Evolutionary conservation across 2,888 invertebrate genomes (phyloP), one percentile per base, ranked within the genome.

Genomic region (Meiosimyza platycephala): DNA sequence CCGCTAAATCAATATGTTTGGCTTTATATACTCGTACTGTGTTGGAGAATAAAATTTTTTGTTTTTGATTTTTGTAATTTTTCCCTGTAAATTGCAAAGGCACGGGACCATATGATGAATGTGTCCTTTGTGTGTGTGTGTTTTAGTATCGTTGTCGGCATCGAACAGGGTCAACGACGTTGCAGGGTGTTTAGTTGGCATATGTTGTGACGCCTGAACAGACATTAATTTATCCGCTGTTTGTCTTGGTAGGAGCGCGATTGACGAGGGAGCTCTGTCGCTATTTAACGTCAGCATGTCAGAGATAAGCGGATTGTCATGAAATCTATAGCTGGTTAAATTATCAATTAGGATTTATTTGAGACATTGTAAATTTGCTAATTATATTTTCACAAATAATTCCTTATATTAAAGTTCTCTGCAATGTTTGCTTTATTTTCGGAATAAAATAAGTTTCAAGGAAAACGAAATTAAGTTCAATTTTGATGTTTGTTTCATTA

Each of bases 331-430:
- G 52, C 40, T 40, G 6, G 6, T 40, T 40, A 54, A 55, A 59
- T 33, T 73, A 59, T 65, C 70, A 70, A 73, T 73, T 63, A 54
- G 73, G 71, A 66, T 70, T 73, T 65, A 28, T 7, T 55, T 62
- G 15, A 57, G 22, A 60, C 51, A 7, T 40, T 40, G 40, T 7
- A 7, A 3, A 4, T n/a, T 4, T 40, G 40, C 40, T 40, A 7
- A 40, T 40, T 40, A 2, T 40, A 40, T 40, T 40, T 40, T 40
- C 40, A 7, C 6, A 40, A 40, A 7, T 4, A 40, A 40, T 40
- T 22, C 1, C 2, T 22, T 22, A 22, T 22, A 22, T 22, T 22
- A 22, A 22, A 22, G 22, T 22, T 22, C 22, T 22, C 22, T 22
- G 22, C 22, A 2, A 22, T 22, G 22, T 22, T 2, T 22, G 22